Evolutionary conservation across 2,113 vertebrate species (phyloP), one percentile per base, ranked within the genome.

Genomic region (Grantiella picta): DNA sequence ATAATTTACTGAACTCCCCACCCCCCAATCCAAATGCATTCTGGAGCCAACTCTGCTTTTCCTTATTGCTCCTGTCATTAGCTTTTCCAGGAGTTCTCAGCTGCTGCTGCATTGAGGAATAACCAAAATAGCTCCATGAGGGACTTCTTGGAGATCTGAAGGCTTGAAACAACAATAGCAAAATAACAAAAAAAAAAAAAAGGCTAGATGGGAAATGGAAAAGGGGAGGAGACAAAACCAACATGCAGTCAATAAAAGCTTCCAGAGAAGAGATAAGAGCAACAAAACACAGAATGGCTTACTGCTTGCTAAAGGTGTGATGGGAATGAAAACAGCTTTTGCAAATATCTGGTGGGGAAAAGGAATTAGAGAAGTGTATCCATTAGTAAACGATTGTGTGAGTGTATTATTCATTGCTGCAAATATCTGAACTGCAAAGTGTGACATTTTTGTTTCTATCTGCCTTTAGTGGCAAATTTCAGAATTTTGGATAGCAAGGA

Each of bases 241-340:
- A 90, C 88, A 90, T 49, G 63, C 66, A 94, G 87, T 86, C 90
- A 92, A 88, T 96, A 94, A 96, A 97, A 95, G 87, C 92, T 95
- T 93, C 85, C 75, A 86, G 75, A 76, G 71, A 54, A 59, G 57
- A 92, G 93, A 93, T 90, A 90, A 96, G 82, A 93, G 64, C 54
- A 77, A 86, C 76, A 71, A 90, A 96, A 93, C 47, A 73, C n/a
- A 70, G 82, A 81, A 78, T 16, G 56, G 69, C 65, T 95, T 92
- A 56, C 68, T 86, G 85, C 60, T 86, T 2, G 10, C 88, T 89
- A 35, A 95, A 89, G 71, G 92, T 95, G 91, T 95, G 90, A 94
- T 70, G 92, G 52, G 92, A 96, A 96, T 94, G 79, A 89, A 94
- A 96, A 92, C 82, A 56, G 64, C 79, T 94, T 96, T 93, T 78